A percentile compares a stretch with the other conserved stretches of the same genome.
These are phyloP conservation scores for Metacarcinus magister DNA, from an alignment of 2,888 invertebrate genomes.

Conservation along the genomic window DNA sequence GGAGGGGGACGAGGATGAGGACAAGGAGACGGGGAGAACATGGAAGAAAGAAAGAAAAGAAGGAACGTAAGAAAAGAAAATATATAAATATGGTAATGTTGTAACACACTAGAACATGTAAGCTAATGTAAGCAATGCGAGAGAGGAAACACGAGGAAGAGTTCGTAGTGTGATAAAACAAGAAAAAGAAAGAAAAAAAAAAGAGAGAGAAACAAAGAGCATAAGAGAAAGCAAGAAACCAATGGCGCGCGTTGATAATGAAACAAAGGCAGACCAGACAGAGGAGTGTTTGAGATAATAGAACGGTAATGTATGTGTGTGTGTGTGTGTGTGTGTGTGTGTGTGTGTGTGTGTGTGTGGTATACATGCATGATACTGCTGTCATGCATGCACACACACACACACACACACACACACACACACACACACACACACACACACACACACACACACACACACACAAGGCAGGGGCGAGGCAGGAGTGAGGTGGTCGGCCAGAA, in stretches of 20 bases:
- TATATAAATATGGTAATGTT: neutral
- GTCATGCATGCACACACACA: slow-evolving; percentile 18
- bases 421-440: neutral
- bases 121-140: neutral
- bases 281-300: neutral
- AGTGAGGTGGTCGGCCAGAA: neutral
- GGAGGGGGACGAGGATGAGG: no score
- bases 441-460: neutral
- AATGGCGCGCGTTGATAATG: neutral
- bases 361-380: slow-evolving; percentile 1
- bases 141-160: neutral
- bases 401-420: slow-evolving; percentile 27
- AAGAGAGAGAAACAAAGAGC: neutral
- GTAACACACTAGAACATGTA: neutral
- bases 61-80: neutral
- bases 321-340: neutral
- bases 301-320: neutral
- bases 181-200: neutral
- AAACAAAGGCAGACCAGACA: slow-evolving; percentile 16
- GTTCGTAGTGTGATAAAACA: neutral
- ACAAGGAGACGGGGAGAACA: neutral
- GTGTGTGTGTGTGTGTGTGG: neutral
- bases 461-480: neutral
- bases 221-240: neutral
- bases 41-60: neutral